Base-by-base conservation (phyloP, 2,888 invertebrate genomes). In the Melanotus villosus region DNA sequence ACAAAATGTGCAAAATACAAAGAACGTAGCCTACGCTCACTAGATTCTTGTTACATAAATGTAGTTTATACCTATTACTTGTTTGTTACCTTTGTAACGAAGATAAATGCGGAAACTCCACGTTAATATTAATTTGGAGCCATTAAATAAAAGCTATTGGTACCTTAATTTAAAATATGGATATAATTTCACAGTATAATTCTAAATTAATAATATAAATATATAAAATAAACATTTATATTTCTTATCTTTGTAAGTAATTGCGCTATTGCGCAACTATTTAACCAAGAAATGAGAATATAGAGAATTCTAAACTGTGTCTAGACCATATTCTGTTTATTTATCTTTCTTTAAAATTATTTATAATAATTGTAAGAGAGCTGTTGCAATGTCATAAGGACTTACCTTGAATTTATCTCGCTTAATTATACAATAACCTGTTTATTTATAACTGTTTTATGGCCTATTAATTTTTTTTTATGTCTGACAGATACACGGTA, bases 371-470 rank as follows among this genome's bases (percentile, higher is more conserved):
- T 52, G 4, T 18, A 52, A 16, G 18, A 59, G 18, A 18, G 43
- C 34, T 19, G 32, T 19, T 10, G 32, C 30, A 45, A 50, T 62
- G 47, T 62, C 50, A 62, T 52, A 52, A 10, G 36, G n/a, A 50
- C 26, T 62, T 56, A 56, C 64, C 64, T 64, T 56, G 64, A 56
- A 64, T 64, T 64, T 64, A 56, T 56, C 56, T 41, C 52, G 52
- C 38, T 54, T 64, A 56, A 56, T 64, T 64, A 64, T 64, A 56
- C 43, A 41, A 50, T 50, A 50, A 64, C 38, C 30, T 45, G 64
- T 54, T 52, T 64, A 64, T 54, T 64, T 64, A 64, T 64, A 64
- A 64, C 64, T 56, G 30, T 64, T 64, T 52, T 52, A 64, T 64
- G 30, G 64, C 52, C 64, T 43, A 64, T 56, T 64, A 38, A 56